Base-by-base conservation (phyloP, 92 coral and sea anemone species). In the Ricordea florida region DNA sequence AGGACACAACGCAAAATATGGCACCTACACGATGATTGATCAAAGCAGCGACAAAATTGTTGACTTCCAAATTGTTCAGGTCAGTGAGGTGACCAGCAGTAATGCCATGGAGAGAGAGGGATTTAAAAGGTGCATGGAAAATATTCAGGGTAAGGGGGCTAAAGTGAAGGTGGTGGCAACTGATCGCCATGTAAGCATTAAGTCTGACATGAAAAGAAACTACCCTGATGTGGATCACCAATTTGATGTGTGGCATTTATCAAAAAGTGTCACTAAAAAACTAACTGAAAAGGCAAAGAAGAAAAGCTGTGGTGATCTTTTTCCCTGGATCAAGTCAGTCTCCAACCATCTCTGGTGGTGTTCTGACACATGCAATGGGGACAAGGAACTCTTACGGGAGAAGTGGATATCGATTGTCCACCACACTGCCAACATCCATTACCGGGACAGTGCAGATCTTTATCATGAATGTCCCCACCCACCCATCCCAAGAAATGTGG, bases 331-430 rank as follows among this genome's bases (percentile, higher is more conserved):
- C 31, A 68, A 68, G 65, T 79, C 85, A 17, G 70, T 68, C n/a
- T 67, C 69, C 61, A 79, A 79, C 66, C 85, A 79, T 34, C 78
- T 69, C 38, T 80, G 63, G 64, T 80, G 86, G 86, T 80, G 72
- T 44, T 70, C 85, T 0, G 57, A 72, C 66, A 40, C 59, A 29
- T 68, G 78, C 10, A 60, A 61, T 34, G 80, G 61, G 57, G 55
- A 57, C 38, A 69, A 59, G 10, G 52, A 56, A 28, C 53, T 79
- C 65, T 70, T 58, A 61, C 60, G 11, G 45, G 81, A 60, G 59
- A 74, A 56, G 81, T 74, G 71, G 81, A 17, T 74, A 9, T 74
- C 61, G 3, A 47, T 45, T 28, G 41, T 74, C 51, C 59, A 16
- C 59, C 72, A 74, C 74, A 6, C 34, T 47, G 30, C 72, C 24